These are phyloP conservation scores for Drosophila guanche DNA, from an alignment of 1,140 invertebrate species.

Conservation along the genomic window DNA sequence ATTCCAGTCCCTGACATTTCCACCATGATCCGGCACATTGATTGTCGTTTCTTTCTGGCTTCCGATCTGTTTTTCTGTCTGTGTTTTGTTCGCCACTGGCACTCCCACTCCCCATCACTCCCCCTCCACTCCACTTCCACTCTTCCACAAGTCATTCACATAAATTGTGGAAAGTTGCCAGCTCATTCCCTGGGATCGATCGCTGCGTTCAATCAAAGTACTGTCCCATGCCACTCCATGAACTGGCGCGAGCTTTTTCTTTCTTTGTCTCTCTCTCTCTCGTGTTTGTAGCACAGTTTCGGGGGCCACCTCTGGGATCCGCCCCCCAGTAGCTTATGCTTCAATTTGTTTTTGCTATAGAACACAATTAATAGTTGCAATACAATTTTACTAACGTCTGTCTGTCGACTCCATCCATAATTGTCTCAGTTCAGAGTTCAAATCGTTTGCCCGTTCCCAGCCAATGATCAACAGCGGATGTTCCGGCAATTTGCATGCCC, in stretches of 20 bases:
- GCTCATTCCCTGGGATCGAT: conserved; percentile 1
- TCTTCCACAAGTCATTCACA: conserved; percentile 58
- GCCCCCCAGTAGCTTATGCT: not conserved
- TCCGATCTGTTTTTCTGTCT: conserved; percentile 28
- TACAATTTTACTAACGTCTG: too few species aligned
- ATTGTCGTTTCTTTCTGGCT: conserved; percentile 11
- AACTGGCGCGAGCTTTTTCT: not conserved
- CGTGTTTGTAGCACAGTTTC: not conserved
- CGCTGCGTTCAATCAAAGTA: too few species aligned
- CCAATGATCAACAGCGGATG: not conserved
- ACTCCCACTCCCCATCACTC: conserved; percentile 4
- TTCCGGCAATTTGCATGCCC: conserved; percentile 17
- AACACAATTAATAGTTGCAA: too few species aligned
- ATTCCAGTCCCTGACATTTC: conserved; percentile 53
- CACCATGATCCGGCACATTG: conserved; percentile 55
- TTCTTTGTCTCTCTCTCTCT: not conserved
- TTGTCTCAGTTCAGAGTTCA: not conserved
- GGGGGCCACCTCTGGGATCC: not conserved
- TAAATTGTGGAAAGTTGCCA: conserved; percentile 57
- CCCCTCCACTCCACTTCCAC: conserved; percentile 6
- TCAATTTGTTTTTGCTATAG: not conserved
- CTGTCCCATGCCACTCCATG: too few species aligned
- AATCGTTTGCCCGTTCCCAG: too few species aligned
- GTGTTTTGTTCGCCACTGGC: conserved; percentile 7
- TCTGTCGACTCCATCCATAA: too few species aligned